A percentile compares a stretch with the other conserved stretches of the same genome.
Conservation (phyloP, 2,888 invertebrate genomes). For the Lasioglossum morio region DNA sequence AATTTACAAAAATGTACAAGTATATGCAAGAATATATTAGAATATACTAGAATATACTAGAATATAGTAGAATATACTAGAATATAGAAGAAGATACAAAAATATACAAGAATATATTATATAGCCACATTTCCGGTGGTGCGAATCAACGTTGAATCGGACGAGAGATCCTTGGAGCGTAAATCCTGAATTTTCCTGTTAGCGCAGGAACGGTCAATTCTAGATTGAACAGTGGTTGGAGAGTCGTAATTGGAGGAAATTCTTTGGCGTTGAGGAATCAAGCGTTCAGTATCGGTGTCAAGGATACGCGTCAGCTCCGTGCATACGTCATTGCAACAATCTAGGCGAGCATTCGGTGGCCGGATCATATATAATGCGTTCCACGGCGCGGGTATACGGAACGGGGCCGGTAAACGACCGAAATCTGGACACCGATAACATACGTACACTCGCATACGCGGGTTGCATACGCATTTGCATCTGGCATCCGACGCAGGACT, state of each 20-base stretch:
- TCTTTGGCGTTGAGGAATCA: not conserved
- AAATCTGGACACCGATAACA: conserved; percentile 68
- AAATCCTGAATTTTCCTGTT: not conserved
- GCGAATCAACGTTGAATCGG: not conserved
- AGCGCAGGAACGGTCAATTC: not conserved
- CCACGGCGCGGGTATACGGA: conserved; percentile 42
- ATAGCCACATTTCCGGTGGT: not conserved
- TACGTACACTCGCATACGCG: conserved; percentile 51
- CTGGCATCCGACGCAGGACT: conserved; percentile 52
- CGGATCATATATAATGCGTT: conserved; percentile 63
- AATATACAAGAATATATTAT: too few relatives aligned
- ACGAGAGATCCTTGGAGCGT: not conserved
- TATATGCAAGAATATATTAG: too few relatives aligned
- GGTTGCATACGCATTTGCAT: conserved; percentile 63
- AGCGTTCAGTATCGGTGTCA: conserved; percentile 24
- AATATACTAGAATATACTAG: too few relatives aligned
- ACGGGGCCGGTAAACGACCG: conserved; percentile 53
- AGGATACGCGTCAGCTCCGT: conserved; percentile 31
- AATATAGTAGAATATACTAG: too few relatives aligned
- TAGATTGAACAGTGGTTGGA: not conserved
- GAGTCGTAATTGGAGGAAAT: not conserved
- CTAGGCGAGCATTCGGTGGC: conserved; percentile 38
- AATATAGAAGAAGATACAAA: too few relatives aligned
- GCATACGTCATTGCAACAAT: conserved; percentile 46
- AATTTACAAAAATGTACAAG: too few relatives aligned